Percentiles rank a stretch among this genome's conserved stretches.
phyloP scores from a whole-genome alignment of 2,797 vertebrate species.

The Tenualosa thibaudeaui region DNA sequence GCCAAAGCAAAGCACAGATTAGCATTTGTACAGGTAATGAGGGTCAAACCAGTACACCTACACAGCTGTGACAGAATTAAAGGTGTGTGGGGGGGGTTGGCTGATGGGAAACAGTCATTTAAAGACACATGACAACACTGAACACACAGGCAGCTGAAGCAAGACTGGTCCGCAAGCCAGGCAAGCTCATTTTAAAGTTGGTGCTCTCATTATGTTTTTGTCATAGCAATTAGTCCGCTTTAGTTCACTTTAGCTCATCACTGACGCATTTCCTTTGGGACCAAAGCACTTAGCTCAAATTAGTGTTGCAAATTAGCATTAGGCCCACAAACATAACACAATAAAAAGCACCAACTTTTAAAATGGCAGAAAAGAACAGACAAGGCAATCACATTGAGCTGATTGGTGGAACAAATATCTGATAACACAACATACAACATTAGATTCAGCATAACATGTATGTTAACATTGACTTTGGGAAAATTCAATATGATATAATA shows the following conservation, averaged over 20 bases:
- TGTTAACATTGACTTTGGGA: background rate
- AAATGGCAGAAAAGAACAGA: constrained; percentile 64
- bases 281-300: background rate
- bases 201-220: constrained; percentile 48
- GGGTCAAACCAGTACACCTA: constrained; percentile 70
- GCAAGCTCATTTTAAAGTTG: constrained; percentile 70
- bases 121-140: constrained; percentile 65
- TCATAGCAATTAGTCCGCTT: background rate
- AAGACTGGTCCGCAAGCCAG: constrained; percentile 58
- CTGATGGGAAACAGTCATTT: constrained; percentile 44
- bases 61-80: constrained; percentile 64
- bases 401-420: constrained; percentile 46
- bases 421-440: background rate
- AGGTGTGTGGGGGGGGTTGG: constrained; percentile 36
- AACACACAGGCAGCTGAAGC: constrained; percentile 64
- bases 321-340: constrained; percentile 14
- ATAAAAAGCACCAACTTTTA: constrained; percentile 60
- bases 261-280: background rate
- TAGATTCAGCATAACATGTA: background rate
- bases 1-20: constrained; percentile 97
- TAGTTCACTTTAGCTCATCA: background rate
- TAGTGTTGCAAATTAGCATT: background rate
- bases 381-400: constrained; percentile 50
- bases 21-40: constrained; percentile 80
- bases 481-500: background rate